Evolutionary conservation across 2,888 invertebrate species (phyloP), one percentile per base, ranked within the genome.

Genomic region (Rotaria sp.): DNA sequence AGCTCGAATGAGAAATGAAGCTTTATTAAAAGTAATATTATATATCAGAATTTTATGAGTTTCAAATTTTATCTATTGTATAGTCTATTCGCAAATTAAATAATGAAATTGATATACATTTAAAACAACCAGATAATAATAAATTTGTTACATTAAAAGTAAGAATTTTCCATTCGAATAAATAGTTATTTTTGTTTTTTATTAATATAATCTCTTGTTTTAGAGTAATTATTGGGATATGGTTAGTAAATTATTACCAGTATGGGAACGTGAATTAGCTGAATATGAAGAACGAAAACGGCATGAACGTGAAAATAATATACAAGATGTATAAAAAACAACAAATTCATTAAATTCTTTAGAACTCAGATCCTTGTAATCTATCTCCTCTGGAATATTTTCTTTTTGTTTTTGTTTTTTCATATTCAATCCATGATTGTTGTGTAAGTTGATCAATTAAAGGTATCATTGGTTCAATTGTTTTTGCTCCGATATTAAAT

Each of bases 141-240:
- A 41, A 45, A 45, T 80, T 80, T 80, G 7, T 45, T 4, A 80
- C 45, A 45, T 80, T 80, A 45, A 80, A 80, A 45, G 80, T 80
- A 45, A 5, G 11, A n/a, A n/a, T 3, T 21, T n/a, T 80, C 24
- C 18, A 18, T 18, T 67, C 11, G 18, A 35, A 18, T 0, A 13
- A 2, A n/a, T 4, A 35, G 35, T 18, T 11, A 8, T 24, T 67
- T 35, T 35, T 18, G 30, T 21, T 67, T 67, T 30, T 18, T 4
- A 18, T 18, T 4, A 50, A 50, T 50, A 50, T 50, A 15, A 50
- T 50, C 26, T 45, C n/a, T n/a, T n/a, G 8, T 41, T 80, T 45
- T 80, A 80, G 80, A 80, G n/a, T 45, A 80, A 80, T 45, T 80
- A 80, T 45, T 80, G 80, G 80, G 45, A 80, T 45, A 80, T 80